These are phyloP conservation scores for Trichoplusia ni DNA, from an alignment of 1,140 invertebrate species.

Conservation along the genomic window DNA sequence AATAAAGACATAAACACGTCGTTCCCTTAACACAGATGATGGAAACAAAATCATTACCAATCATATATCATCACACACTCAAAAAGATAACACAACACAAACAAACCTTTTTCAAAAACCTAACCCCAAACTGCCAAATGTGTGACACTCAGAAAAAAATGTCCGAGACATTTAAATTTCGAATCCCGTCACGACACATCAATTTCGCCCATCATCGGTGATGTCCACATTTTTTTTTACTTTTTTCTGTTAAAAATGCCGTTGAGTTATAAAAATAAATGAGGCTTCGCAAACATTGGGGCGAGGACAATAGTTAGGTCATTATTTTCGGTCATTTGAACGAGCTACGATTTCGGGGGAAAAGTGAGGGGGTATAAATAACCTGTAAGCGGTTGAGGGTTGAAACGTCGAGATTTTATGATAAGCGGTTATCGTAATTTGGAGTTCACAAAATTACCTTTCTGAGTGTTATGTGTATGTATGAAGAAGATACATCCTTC, in stretches of 20 bases:
- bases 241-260: slow-evolving; percentile 70
- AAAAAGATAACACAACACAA: slow-evolving; percentile 15
- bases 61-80: background rate
- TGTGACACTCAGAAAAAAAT: slow-evolving; percentile 26
- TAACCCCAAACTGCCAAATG: slow-evolving; percentile 15
- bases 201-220: slow-evolving; percentile 59
- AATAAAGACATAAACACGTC: too few species aligned
- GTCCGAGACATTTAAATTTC: slow-evolving; percentile 33
- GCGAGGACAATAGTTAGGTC: slow-evolving; percentile 76
- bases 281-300: slow-evolving; percentile 71
- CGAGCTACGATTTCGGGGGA: slow-evolving; percentile 47
- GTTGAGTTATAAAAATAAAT: slow-evolving; percentile 79
- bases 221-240: slow-evolving; percentile 53
- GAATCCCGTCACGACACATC: slow-evolving; percentile 63
- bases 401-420: slow-evolving; percentile 41
- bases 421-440: slow-evolving; percentile 18
- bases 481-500: too few species aligned
- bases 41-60: background rate
- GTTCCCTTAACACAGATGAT: background rate
- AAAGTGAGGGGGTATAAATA: slow-evolving; percentile 44
- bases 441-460: slow-evolving; percentile 2
- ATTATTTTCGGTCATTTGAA: slow-evolving; percentile 77
- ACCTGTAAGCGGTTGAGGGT: slow-evolving; percentile 57
- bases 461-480: too few species aligned
- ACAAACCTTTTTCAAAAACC: slow-evolving; percentile 7